A percentile compares a stretch with the other conserved stretches of the same genome.
phyloP scores from a whole-genome alignment of 2,797 vertebrate species.

The Orestias chungarensis region DNA sequence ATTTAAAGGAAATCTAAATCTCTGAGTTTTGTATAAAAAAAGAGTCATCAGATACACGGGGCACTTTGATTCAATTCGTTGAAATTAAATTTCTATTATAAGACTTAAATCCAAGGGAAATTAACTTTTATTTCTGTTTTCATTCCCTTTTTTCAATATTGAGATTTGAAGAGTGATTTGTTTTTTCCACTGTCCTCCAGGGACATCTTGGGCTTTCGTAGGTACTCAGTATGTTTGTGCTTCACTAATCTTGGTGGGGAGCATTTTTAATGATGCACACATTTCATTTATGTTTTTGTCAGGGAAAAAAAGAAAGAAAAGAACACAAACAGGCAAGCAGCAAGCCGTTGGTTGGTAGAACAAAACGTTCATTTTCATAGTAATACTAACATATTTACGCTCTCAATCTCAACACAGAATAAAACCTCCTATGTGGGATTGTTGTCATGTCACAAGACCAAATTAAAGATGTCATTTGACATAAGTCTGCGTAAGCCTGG shows the following conservation, averaged over 20 bases:
- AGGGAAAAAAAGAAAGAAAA: no score
- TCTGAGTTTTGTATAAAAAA: background rate
- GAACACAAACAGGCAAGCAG: no score
- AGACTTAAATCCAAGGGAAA: constrained; percentile 27
- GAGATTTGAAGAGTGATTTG: constrained; percentile 41
- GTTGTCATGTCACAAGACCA: constrained; percentile 53
- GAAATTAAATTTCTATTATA: constrained; percentile 17
- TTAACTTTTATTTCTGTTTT: constrained; percentile 20
- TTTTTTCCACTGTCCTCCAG: constrained; percentile 28
- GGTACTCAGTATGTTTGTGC: constrained; percentile 14
- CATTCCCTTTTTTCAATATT: constrained; percentile 26
- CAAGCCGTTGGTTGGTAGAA: no score
- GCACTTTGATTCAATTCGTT: constrained; percentile 40
- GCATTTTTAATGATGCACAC: constrained; percentile 7
- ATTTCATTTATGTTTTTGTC: no score
- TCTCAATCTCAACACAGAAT: constrained; percentile 18
- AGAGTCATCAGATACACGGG: background rate
- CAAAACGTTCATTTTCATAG: constrained; percentile 14
- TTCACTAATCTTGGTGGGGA: constrained; percentile 1
- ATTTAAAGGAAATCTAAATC: background rate
- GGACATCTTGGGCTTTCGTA: constrained; percentile 22
- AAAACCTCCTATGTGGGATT: constrained; percentile 35
- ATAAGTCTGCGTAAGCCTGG: constrained; percentile 69
- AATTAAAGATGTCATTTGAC: constrained; percentile 72
- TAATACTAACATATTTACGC: constrained; percentile 8